Evolutionary conservation across 2,113 vertebrate genomes (phyloP).

Genomic region (Brachypteracias leptosomus): DNA sequence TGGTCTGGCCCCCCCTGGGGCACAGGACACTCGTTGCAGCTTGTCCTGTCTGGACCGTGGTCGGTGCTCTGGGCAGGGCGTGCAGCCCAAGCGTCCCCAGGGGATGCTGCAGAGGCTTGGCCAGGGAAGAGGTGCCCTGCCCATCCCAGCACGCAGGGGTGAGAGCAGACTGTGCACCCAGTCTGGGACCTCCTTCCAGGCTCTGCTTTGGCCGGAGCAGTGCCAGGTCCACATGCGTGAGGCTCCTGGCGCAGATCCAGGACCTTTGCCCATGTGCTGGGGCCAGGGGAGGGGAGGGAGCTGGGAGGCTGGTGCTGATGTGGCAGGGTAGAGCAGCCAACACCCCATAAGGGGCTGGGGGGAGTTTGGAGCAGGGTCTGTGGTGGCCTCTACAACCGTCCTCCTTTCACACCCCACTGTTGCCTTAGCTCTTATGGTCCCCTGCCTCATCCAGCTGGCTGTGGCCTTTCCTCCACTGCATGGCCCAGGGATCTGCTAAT

Average conservation of each 20-base stretch:
- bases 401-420: background rate
- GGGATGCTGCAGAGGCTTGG: background rate
- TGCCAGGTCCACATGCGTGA: background rate
- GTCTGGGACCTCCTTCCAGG: background rate
- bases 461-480: background rate
- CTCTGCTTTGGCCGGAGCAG: background rate
- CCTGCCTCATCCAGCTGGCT: background rate
- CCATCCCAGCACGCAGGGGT: background rate
- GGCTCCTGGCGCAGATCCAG: background rate
- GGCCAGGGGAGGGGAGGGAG: background rate
- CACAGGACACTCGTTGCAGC: background rate
- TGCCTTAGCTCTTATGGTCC: background rate
- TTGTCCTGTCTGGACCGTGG: background rate
- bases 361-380: rapidly evolving
- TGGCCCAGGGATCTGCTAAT: background rate
- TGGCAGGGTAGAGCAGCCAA: background rate
- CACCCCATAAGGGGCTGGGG: rapidly evolving
- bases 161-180: background rate
- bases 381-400: background rate
- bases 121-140: background rate
- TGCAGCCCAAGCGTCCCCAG: background rate
- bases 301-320: background rate
- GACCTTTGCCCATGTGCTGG: background rate
- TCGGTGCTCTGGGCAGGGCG: background rate
- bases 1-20: rapidly evolving